phyloP scores from a whole-genome alignment of 2,113 vertebrate genomes.

The Cheilinus undulatus region DNA sequence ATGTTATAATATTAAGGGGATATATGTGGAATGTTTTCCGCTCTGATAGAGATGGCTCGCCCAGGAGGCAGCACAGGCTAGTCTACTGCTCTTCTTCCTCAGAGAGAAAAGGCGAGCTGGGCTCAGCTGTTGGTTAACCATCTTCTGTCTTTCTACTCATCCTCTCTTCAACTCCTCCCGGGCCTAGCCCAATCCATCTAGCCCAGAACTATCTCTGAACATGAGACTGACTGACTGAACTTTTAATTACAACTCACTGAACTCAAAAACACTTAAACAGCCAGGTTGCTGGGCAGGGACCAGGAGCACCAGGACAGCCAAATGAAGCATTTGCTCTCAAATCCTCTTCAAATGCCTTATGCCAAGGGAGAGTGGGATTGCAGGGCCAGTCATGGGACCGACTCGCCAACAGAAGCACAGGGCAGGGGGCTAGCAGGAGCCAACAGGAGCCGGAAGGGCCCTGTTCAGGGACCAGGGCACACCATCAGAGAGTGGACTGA shows the following conservation, averaged over 20 bases:
- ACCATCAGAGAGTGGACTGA: constrained; percentile 57
- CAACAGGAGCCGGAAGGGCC: constrained; percentile 19
- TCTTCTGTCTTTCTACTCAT: constrained; percentile 55
- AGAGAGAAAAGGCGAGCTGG: constrained; percentile 54
- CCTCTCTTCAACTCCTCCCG: constrained; percentile 41
- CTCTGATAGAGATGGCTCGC: constrained; percentile 56
- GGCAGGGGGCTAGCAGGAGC: constrained; percentile 26
- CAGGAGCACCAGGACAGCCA: constrained; percentile 44
- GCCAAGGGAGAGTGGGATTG: constrained; percentile 32
- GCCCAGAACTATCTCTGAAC: constrained; percentile 13
- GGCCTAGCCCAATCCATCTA: constrained; percentile 32
- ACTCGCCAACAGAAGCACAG: constrained; percentile 52
- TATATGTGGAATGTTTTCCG: constrained; percentile 67
- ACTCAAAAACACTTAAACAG: constrained; percentile 57
- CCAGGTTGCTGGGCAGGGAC: constrained; percentile 66
- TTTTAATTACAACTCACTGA: constrained; percentile 51
- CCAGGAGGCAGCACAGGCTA: constrained; percentile 45
- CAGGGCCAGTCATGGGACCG: constrained; percentile 41
- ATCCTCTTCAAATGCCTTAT: constrained; percentile 64
- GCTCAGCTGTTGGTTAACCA: constrained; percentile 76
- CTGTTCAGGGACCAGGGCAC: constrained; percentile 54
- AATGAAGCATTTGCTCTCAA: constrained; percentile 31
- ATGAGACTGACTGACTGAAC: constrained; percentile 36
- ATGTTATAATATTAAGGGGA: constrained; percentile 34
- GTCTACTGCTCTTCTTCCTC: constrained; percentile 54